Evolutionary conservation across 2,888 invertebrate species (phyloP), one percentile per base, ranked within the genome.

Genomic region (Andrena bucephala): DNA sequence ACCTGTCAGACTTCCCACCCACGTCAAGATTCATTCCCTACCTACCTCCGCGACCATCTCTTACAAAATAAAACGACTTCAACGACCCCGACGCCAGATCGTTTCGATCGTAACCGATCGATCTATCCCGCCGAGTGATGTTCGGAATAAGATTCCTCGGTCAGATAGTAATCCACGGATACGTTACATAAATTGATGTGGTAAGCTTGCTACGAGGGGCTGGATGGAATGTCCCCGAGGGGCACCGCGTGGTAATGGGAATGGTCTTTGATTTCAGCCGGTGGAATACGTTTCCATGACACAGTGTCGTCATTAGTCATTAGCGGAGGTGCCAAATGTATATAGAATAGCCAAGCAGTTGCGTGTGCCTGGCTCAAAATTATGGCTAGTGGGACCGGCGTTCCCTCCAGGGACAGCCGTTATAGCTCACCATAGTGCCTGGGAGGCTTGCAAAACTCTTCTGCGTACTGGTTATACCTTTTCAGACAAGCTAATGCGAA

Each of bases 361-460:
- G 48, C 66, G 71, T 71, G 60, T 54, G 48, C 54, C 60, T 13
- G 42, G 13, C 31, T 59, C 8, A 20, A 78, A 78, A 78, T 80
- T 79, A 71, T 71, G 52, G 60, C 59, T 48, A 67, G 31, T 59
- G n/a, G 60, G 52, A 66, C 66, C n/a, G 24, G 6, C 20, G 54
- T 67, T 73, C 66, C 80, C 70, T 80, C 66, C 79, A 71, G 52
- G 79, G 79, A 65, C 79, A 69, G 50, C 70, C 70, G 70, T 78
- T 70, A 8, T 50, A 36, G 65, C 57, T 62, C 48, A 33, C 65
- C 33, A 60, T 24, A n/a, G 65, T 50, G 48, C 29, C 66, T 24
- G 8, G 29, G 16, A 65, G 70, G 36, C 59, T 66, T 31, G 63
- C 50, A 36, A 24, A 57, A 20, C 59, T 29, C 27, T 31, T 29